A percentile compares a stretch with the other conserved stretches of the same genome.
phyloP scores from a whole-genome alignment of 2,113 vertebrate genomes.

The Gadus chalcogrammus region DNA sequence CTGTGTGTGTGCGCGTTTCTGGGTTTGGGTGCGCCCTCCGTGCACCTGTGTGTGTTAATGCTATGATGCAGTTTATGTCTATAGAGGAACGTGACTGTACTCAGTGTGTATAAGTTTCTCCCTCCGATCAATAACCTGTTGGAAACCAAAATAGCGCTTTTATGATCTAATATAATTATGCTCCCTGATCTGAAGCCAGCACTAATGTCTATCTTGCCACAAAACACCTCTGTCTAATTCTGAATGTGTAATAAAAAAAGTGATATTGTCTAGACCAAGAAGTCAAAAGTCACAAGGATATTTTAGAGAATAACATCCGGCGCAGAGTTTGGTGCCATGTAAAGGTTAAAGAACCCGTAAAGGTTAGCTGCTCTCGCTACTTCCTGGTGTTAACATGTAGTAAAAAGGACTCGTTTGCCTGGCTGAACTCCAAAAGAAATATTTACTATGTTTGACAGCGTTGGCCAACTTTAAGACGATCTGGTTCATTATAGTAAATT shows the following conservation, averaged over 20 bases:
- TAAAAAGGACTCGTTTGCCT: too few relatives aligned
- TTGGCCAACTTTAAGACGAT: too few relatives aligned
- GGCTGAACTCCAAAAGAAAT: too few relatives aligned
- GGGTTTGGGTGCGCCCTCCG: slow-evolving; percentile 40
- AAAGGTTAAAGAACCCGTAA: too few relatives aligned
- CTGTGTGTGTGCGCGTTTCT: too few relatives aligned
- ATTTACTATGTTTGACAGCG: too few relatives aligned
- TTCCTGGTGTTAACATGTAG: neutral
- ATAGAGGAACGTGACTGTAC: slow-evolving; percentile 67
- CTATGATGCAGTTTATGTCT: too few relatives aligned
- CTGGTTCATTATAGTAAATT: too few relatives aligned
- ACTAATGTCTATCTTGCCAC: slow-evolving; percentile 8
- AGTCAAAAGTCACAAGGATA: too few relatives aligned
- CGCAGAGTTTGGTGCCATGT: too few relatives aligned
- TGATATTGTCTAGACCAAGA: slow-evolving; percentile 26
- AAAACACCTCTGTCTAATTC: slow-evolving; percentile 10
- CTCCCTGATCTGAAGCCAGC: slow-evolving; percentile 16
- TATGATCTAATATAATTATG: slow-evolving; percentile 9
- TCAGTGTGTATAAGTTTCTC: slow-evolving; percentile 49
- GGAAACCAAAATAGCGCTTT: slow-evolving; percentile 35
- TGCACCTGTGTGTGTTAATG: slow-evolving; percentile 49
- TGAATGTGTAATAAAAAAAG: slow-evolving; percentile 24
- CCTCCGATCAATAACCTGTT: slow-evolving; percentile 30
- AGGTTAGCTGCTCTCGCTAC: too few relatives aligned
- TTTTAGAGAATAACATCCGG: too few relatives aligned